A percentile compares a stretch with the other conserved stretches of the same genome.
Conservation (phyloP, 2,888 invertebrate species). For the Lasioglossum lativentre region DNA sequence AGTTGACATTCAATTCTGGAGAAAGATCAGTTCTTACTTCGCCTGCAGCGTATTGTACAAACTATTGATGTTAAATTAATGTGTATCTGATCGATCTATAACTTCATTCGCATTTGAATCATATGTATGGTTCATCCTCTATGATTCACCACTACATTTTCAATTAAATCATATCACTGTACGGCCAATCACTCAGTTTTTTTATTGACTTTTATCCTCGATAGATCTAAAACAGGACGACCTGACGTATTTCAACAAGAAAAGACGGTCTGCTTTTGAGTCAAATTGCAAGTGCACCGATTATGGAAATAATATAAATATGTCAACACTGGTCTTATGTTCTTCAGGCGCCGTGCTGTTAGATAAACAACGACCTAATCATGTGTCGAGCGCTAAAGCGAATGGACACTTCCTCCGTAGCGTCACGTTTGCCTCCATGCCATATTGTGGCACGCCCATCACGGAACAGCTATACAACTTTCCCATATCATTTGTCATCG, state of each 20-base stretch:
- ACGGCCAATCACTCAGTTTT: neutral
- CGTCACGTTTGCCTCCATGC: neutral
- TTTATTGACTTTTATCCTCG: neutral
- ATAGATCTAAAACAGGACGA: neutral
- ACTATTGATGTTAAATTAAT: no score
- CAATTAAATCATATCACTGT: neutral
- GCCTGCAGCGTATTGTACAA: no score
- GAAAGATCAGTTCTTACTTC: neutral
- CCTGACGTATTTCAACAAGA: neutral
- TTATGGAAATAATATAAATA: neutral
- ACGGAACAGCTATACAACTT: neutral
- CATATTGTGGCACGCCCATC: neutral
- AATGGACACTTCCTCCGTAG: neutral
- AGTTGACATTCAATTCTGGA: neutral
- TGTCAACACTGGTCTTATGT: neutral
- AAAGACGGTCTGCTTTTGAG: neutral
- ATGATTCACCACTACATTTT: neutral
- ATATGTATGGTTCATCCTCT: no score
- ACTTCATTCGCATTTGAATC: no score
- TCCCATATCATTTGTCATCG: neutral
- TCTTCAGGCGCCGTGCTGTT: neutral
- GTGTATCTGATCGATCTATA: no score
- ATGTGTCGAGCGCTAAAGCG: slow-evolving; percentile 32
- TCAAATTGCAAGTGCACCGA: neutral
- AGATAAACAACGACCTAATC: neutral